Evolutionary conservation across 2,113 vertebrate genomes (phyloP), one percentile per base, ranked within the genome.

Genomic region (Tachycineta bicolor): DNA sequence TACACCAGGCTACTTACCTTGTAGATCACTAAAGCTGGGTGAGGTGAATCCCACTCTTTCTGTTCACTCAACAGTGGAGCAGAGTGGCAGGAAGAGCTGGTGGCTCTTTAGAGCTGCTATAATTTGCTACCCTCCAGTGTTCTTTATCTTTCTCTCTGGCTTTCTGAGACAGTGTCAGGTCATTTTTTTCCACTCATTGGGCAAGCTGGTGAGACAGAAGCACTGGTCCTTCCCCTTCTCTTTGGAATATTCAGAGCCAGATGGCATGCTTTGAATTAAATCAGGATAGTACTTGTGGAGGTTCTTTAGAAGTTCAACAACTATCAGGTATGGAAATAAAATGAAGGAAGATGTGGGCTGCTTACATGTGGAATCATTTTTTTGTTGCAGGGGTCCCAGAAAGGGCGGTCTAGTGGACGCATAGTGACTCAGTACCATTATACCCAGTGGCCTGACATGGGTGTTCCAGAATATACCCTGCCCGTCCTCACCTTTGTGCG

Each of bases 371-470:
- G 55, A 52, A 55, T 62, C 74, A 4, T 60, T 77, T 39, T 10
- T 74, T 28, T 81, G 21, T 95, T 95, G 16, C 92, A 99, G 99
- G 98, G 98, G n/a, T 99, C 99, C 64, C 98, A 98, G 97, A 99
- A 98, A 96, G 98, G 98, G 78, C 97, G 98, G 60, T 92, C 95
- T 44, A 98, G 94, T 49, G 99, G 99, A n/a, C 98, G 98, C 10
- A 74, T 97, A 11, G 98, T 99, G 47, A 98, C 96, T 4, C 99
- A 99, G 89, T 99, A 98, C 96, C 99, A 99, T 86, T 99, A 99
- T 93, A 99, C 99, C 23, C 99, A 99, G 95, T 99, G 99, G 99
- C 99, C 99, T 25, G 99, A 99, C 96, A 99, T 99, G 99, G 99
- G 99, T 6, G 99, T 99, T 65, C 99, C 99, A 0, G 99, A 99